Base-by-base conservation (phyloP, 2,113 vertebrate species). In the Callaeas wilsoni region DNA sequence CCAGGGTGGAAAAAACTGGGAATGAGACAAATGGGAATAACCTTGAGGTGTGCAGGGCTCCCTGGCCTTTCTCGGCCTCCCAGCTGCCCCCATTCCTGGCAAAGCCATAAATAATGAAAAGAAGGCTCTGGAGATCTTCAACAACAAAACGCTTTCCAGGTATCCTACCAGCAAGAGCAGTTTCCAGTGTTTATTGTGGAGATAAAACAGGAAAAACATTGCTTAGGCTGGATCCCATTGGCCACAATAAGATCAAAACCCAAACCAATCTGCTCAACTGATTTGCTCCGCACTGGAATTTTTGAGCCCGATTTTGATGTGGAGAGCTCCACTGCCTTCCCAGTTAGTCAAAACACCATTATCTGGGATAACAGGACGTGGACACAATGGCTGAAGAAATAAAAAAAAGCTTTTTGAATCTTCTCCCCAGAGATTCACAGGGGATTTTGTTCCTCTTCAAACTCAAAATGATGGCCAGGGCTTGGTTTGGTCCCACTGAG, bases 1-100 rank as follows among this genome's bases (percentile, higher is more conserved):
- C 47, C 49, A 81, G 41, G 41, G 22, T 69, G 39, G 69, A 44
- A 83, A 74, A 93, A 85, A 1, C 47, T 64, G 41, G 37, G 74
- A 46, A 76, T 76, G 65, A 87, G 89, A 91, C 30, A 85, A 87
- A 86, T 89, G 88, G 88, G 67, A 95, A 96, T 56, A 87, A 91
- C 94, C 95, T 96, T 76, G 95, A 96, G 86, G 68, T 59, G 76
- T 65, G 80, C 84, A 87, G 65, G 47, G 63, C 90, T 95, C 96
- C 94, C 84, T 69, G 90, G 77, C 93, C 22, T 77, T 83, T 73
- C 94, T 89, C 80, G 85, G 88, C 30, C 73, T 42, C 84, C 62
- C 50, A n/a, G 69, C 89, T 64, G 39, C 76, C 87, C 44, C 73
- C 2, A 3, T 33, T 85, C 42, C 60, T 82, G 91, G 29, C 82